Evolutionary conservation across 2,113 vertebrate genomes (phyloP), one percentile per base, ranked within the genome.

Genomic region (Campylorhamphus procurvoides): DNA sequence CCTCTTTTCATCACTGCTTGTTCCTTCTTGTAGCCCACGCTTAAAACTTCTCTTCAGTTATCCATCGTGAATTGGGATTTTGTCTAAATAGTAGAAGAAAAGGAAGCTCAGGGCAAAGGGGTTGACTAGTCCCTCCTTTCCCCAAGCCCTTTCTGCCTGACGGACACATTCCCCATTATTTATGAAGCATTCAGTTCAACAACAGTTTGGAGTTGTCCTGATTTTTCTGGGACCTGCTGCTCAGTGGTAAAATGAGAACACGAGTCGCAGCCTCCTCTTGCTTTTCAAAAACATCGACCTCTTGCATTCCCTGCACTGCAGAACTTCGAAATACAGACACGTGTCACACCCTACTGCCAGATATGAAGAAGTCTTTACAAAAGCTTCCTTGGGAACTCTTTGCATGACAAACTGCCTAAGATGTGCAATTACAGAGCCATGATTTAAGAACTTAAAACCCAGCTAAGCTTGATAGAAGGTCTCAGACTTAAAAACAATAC

Each of bases 401-500:
- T 89, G 86, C 83, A 92, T 90, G 68, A 64, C 83, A 88, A 77
- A 67, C 93, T 46, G 80, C 90, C 10, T 66, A 91, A 94, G 95
- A 93, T 69, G 69, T 94, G 88, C 90, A 94, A 96, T 96, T 96
- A 96, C 85, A 96, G 92, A 94, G 83, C 40, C 83, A 92, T 8
- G 90, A 82, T 89, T 96, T 96, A 96, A 97, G 96, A 96, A 93
- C 80, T 93, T 95, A 95, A 97, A 89, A 20, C 92, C 94, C 88
- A 2, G 81, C 90, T 96, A 95, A 96, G 95, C 95, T 89, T 4
- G 7, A 58, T 89, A 53, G 94, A 92, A 92, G 90, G 88, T 96
- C 92, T 95, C 87, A 89, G 93, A 83, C 81, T 87, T 80, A 89
- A 80, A 93, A 94, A 94, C 94, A 95, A 94, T 95, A 94, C 67